phyloP scores from a whole-genome alignment of 2,888 invertebrate genomes.

The Ochropleura leucogaster region DNA sequence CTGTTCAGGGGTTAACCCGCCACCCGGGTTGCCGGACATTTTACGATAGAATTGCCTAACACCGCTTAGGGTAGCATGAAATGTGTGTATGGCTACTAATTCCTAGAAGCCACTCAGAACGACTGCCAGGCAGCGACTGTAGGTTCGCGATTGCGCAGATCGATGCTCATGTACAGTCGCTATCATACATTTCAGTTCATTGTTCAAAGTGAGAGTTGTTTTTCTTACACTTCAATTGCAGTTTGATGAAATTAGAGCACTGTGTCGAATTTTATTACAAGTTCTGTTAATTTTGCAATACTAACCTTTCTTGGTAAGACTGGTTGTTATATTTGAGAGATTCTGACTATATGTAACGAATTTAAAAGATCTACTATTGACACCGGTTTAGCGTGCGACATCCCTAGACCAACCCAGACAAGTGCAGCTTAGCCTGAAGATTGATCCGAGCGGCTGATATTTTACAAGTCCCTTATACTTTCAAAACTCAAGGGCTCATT shows the following conservation, averaged over 20 bases:
- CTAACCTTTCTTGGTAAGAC: not conserved
- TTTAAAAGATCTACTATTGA: no score
- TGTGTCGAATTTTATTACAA: not conserved
- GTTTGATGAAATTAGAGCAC: not conserved
- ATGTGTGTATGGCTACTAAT: not conserved
- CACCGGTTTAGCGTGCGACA: no score
- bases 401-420: no score
- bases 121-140: not conserved
- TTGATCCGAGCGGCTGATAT: no score
- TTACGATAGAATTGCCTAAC: not conserved
- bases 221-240: not conserved
- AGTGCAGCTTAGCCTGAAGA: no score
- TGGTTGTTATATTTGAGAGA: no score
- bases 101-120: not conserved
- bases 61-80: not conserved
- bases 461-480: no score
- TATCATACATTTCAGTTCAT: not conserved
- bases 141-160: constrained; percentile 28
- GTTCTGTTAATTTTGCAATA: not conserved
- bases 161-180: constrained; percentile 31
- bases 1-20: not conserved
- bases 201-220: not conserved
- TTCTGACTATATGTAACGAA: no score
- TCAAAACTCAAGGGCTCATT: no score
- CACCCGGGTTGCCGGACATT: constrained; percentile 1